Evolutionary conservation across 30 jellyfish, hydroid and myxozoan species (phyloP).

Genomic region (Chrysaora quinquecirrha): DNA sequence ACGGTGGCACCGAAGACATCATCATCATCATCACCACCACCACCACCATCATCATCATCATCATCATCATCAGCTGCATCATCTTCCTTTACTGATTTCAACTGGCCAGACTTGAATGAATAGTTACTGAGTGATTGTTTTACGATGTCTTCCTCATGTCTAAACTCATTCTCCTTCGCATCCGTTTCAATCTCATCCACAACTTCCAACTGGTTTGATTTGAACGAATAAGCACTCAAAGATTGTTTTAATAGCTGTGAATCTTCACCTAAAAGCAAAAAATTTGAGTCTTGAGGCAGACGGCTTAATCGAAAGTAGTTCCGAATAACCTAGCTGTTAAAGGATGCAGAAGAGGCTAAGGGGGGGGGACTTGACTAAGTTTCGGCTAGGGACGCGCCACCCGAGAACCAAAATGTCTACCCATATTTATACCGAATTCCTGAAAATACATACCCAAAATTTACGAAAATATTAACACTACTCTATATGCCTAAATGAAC

Average conservation of each 20-base stretch:
- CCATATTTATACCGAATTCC: too few relatives aligned
- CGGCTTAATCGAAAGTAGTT: too few relatives aligned
- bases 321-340: too few relatives aligned
- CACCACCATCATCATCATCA: not conserved
- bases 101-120: not conserved
- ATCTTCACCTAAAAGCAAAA: constrained; percentile 41
- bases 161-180: not conserved
- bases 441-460: too few relatives aligned
- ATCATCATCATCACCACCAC: not conserved
- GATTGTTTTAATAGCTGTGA: not conserved
- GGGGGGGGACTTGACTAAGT: too few relatives aligned
- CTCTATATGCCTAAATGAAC: too few relatives aligned
- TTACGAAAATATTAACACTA: too few relatives aligned
- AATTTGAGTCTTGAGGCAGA: too few relatives aligned
- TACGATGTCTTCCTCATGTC: not conserved
- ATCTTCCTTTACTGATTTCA: not conserved
- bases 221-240: constrained; percentile 46
- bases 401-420: too few relatives aligned
- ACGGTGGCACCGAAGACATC: too few relatives aligned
- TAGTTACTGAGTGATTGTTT: not conserved
- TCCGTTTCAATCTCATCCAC: constrained; percentile 32
- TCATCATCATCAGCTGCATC: not conserved
- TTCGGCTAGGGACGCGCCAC: too few relatives aligned
- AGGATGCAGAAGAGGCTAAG: too few relatives aligned
- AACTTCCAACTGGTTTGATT: constrained; percentile 37